Percentiles rank a stretch among this genome's conserved stretches.
Evolutionary conservation across 2,113 vertebrate genomes (phyloP).

Genomic region (Antigone vipio): DNA sequence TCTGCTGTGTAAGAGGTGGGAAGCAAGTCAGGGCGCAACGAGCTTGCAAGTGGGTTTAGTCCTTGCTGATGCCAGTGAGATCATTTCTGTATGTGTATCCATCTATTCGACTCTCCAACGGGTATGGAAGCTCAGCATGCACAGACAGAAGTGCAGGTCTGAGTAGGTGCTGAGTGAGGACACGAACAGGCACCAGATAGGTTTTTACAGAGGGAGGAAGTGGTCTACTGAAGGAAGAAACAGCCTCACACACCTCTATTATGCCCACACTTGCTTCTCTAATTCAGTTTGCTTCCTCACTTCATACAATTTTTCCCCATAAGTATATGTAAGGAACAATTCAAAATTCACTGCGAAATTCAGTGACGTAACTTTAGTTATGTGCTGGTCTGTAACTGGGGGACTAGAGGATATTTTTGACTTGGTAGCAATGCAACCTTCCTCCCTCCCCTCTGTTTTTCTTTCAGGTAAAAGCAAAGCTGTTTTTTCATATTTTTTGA

Average conservation of each 20-base stretch:
- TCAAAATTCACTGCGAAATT: background rate
- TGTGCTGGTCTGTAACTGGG: background rate
- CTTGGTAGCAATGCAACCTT: background rate
- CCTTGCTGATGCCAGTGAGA: background rate
- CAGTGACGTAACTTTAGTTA: background rate
- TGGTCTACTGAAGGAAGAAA: background rate
- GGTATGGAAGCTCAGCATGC: background rate
- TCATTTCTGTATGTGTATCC: background rate
- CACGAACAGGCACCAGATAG: background rate
- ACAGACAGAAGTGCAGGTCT: background rate
- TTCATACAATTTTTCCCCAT: background rate
- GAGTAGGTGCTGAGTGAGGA: background rate
- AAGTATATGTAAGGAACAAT: background rate
- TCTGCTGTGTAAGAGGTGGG: background rate
- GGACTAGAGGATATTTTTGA: background rate
- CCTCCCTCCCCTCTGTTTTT: background rate
- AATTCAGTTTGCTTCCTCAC: background rate
- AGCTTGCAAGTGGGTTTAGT: background rate
- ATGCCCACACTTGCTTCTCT: background rate
- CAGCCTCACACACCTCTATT: background rate
- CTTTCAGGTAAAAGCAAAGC: background rate
- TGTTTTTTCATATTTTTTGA: background rate
- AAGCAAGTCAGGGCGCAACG: background rate
- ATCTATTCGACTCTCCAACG: accelerated
- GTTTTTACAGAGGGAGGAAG: background rate